These are phyloP conservation scores for Motacilla alba DNA, from an alignment of 2,113 vertebrate genomes.

Conservation along the genomic window DNA sequence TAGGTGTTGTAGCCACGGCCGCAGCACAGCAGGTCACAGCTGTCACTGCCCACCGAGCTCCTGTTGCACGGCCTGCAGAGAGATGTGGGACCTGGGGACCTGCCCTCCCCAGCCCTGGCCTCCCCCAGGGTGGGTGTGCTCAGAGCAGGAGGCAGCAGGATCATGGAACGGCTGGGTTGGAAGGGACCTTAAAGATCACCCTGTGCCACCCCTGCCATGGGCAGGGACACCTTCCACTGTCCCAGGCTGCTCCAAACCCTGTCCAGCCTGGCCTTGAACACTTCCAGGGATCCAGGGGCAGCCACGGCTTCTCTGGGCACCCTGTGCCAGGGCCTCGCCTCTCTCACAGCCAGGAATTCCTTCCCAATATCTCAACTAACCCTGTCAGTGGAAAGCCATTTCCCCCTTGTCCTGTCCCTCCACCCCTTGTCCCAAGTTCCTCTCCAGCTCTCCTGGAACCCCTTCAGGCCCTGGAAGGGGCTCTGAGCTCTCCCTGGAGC, in stretches of 20 bases:
- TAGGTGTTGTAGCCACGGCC: conserved; percentile 79
- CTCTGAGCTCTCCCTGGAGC: neutral
- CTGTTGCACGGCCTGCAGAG: conserved; percentile 75
- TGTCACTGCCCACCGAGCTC: conserved; percentile 65
- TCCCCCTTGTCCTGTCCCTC: neutral
- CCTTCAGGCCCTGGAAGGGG: too few species aligned
- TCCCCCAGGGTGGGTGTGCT: neutral
- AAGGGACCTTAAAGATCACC: neutral
- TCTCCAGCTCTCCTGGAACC: neutral
- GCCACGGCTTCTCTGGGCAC: too few species aligned
- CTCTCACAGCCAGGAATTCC: rapidly evolving
- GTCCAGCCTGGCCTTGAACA: too few species aligned
- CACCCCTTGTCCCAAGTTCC: neutral
- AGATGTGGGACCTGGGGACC: neutral
- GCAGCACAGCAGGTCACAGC: conserved; percentile 78
- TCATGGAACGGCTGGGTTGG: neutral
- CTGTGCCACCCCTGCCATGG: neutral
- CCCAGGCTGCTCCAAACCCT: too few species aligned
- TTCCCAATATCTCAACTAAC: neutral
- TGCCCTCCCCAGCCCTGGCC: neutral
- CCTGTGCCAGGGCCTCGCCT: neutral
- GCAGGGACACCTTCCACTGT: neutral
- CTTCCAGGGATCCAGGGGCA: too few species aligned
- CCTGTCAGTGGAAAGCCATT: neutral
- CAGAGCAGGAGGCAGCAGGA: neutral